Conservation (phyloP, 2,888 invertebrate species). For the Flexamia atlantica region DNA sequence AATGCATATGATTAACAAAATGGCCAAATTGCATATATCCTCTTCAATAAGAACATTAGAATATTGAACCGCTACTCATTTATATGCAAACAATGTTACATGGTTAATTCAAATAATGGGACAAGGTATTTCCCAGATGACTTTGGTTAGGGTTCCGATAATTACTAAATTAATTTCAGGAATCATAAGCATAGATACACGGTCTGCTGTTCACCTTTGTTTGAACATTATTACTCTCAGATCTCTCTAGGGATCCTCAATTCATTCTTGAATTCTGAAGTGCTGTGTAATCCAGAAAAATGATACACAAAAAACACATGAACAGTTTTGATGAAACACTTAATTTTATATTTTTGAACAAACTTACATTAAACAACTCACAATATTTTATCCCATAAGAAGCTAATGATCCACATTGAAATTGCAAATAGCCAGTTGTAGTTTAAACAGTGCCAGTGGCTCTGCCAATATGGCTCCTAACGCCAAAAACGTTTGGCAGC, state of each 20-base stretch:
- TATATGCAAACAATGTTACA: neutral
- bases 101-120: conserved; percentile 1
- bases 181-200: too few relatives aligned
- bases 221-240: too few relatives aligned
- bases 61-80: conserved; percentile 3
- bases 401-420: conserved; percentile 20
- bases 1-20: neutral
- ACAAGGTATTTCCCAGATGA: conserved; percentile 5
- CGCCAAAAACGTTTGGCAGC: conserved; percentile 9
- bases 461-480: conserved; percentile 17
- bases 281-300: neutral
- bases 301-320: neutral
- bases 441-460: conserved; percentile 14
- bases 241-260: too few relatives aligned
- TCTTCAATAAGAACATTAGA: neutral
- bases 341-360: neutral
- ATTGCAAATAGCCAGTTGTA: conserved; percentile 19
- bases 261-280: neutral
- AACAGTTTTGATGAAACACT: too few relatives aligned
- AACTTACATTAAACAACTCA: neutral
- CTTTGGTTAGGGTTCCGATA: conserved; percentile 9
- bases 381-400: conserved; percentile 10
- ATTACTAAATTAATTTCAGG: conserved; percentile 8
- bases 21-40: neutral
- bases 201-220: too few relatives aligned